phyloP scores from a whole-genome alignment of 2,797 vertebrate species.

The Eremophila alpestris region DNA sequence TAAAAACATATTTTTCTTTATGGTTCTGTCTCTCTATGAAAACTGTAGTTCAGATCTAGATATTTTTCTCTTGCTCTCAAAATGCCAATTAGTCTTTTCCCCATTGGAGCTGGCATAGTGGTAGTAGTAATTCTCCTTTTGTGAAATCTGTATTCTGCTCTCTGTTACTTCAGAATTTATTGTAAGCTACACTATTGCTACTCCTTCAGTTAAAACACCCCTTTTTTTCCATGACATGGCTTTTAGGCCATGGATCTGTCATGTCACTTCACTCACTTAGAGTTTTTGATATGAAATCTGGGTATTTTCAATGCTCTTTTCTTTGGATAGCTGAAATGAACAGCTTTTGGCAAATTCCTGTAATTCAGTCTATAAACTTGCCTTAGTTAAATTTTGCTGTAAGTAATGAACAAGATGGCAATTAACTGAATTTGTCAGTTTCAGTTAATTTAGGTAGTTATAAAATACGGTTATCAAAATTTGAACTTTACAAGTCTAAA shows the following conservation, averaged over 20 bases:
- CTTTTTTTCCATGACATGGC: neutral
- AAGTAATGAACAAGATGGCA: conserved; percentile 3
- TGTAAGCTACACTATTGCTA: neutral
- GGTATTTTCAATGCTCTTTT: neutral
- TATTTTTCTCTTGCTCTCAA: neutral
- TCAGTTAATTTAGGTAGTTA: conserved; percentile 19
- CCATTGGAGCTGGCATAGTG: neutral
- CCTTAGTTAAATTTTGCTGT: conserved; percentile 8
- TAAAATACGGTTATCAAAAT: conserved; percentile 40
- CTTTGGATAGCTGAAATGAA: neutral
- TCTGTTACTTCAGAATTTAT: neutral
- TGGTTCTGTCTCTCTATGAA: neutral
- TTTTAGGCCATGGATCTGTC: neutral
- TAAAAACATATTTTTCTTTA: fast-evolving
- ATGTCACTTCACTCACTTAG: neutral
- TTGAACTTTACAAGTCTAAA: neutral
- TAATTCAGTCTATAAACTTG: neutral
- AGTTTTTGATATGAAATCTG: neutral
- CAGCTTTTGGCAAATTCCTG: neutral
- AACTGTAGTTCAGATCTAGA: neutral
- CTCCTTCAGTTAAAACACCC: neutral
- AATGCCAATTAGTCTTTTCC: neutral
- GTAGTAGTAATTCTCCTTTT: neutral
- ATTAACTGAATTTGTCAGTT: conserved; percentile 33
- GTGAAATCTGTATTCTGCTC: neutral